Base-by-base conservation (phyloP, 2,797 vertebrate genomes). In the Chelonia mydas region DNA sequence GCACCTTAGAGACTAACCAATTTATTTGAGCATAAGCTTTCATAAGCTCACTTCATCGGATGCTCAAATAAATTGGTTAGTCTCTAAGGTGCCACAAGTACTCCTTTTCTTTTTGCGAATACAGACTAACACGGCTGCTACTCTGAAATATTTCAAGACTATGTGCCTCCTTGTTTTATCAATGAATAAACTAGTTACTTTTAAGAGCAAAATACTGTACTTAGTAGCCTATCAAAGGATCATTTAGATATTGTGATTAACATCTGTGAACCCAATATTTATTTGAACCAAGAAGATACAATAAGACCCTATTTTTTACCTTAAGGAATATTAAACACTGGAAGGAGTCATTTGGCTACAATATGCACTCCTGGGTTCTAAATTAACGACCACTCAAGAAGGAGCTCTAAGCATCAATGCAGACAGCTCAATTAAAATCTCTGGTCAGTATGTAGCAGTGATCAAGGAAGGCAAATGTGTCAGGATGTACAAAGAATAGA, bases 171-270 rank as follows among this genome's bases (percentile, higher is more conserved):
- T 74, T 45, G 28, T 82, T 47, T 45, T 12, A 41, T 61, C 81
- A n/a, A 8, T 23, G 47, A 83, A 50, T 21, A 33, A 31, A 50
- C 45, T 33, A 25, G 31, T 19, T 53, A 72, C 68, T 28, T 53
- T 37, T n/a, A 57, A 33, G 31, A 49, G 55, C 57, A n/a, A 83
- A 50, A 49, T n/a, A 76, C 2, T 61, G 37, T 31, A 76, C 3
- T 0, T 37, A 27, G 0, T 41, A 8, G 82, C 8, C 17, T 78
- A 23, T 28, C n/a, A 1, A 88, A 85, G 11, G 33, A 68, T 21
- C 50, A 37, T 5, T 45, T 47, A 47, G 72, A 76, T 45, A 9
- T 41, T 80, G 33, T 5, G 3, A 17, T 51, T 91, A 87, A 78
- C 17, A 37, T 16, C 21, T 87, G 28, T 16, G 25, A 27, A 54